phyloP scores from a whole-genome alignment of 2,888 invertebrate species.

The Ophioninae sp. region DNA sequence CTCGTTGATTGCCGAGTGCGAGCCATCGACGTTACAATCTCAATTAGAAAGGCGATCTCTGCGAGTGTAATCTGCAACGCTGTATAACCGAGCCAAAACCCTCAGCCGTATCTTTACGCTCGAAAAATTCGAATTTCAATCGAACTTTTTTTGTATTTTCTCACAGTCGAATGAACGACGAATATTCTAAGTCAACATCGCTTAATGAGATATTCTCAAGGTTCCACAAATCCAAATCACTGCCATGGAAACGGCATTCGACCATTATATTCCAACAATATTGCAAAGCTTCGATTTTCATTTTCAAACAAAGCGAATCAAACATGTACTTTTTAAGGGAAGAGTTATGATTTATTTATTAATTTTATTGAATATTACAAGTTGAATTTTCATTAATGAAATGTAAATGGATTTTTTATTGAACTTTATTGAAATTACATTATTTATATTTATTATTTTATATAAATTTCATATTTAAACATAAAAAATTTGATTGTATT shows the following conservation, averaged over 20 bases:
- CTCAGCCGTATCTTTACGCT: slow-evolving; percentile 34
- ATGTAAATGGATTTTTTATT: too few species aligned
- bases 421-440: too few species aligned
- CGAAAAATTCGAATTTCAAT: slow-evolving; percentile 40
- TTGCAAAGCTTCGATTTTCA: background rate
- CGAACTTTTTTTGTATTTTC: background rate
- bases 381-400: too few species aligned
- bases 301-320: background rate
- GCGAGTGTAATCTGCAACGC: slow-evolving; percentile 3
- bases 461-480: too few species aligned
- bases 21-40: slow-evolving; percentile 32
- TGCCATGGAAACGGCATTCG: background rate
- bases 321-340: background rate
- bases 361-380: background rate
- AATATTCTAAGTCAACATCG: slow-evolving; percentile 6
- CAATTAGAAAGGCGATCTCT: slow-evolving; percentile 62
- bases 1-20: slow-evolving; percentile 25
- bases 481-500: too few species aligned
- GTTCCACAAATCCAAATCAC: background rate
- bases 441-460: too few species aligned
- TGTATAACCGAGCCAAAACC: slow-evolving; percentile 1
- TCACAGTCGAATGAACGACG: background rate
- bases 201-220: background rate
- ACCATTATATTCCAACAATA: background rate
- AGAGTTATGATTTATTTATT: background rate